A percentile compares a stretch with the other conserved stretches of the same genome.
phyloP scores from a whole-genome alignment of 2,113 vertebrate species.

The Nettapus auritus region DNA sequence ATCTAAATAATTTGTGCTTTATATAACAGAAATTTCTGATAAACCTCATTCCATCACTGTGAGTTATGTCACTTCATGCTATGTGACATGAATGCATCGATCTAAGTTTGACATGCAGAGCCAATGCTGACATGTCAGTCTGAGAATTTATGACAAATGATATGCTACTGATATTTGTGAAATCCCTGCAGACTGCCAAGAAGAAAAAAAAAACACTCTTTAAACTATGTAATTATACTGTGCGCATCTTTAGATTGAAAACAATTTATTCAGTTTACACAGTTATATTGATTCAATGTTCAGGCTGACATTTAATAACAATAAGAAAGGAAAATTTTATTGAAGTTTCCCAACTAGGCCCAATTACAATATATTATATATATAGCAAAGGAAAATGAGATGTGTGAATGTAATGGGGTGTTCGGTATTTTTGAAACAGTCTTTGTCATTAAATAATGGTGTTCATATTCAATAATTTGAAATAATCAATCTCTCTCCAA shows the following conservation, averaged over 20 bases:
- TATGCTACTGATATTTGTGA: neutral
- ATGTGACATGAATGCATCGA: neutral
- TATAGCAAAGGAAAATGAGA: neutral
- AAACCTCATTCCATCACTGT: constrained; percentile 39
- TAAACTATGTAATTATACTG: neutral
- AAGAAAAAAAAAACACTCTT: neutral
- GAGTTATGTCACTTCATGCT: constrained; percentile 18
- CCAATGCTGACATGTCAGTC: constrained; percentile 11
- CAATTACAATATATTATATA: neutral
- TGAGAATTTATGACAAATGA: constrained; percentile 24
- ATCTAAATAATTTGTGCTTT: constrained; percentile 22
- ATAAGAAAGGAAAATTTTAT: neutral
- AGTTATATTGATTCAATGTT: neutral
- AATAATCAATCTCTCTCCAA: neutral
- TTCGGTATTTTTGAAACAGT: neutral
- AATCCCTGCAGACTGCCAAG: neutral
- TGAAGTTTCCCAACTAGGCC: neutral
- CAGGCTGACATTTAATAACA: neutral
- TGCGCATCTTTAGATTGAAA: constrained; percentile 4
- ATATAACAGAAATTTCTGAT: constrained; percentile 23
- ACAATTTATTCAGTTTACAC: neutral
- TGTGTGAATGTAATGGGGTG: neutral
- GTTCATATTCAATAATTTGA: neutral
- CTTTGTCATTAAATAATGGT: neutral
- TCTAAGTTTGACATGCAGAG: constrained; percentile 26